These are phyloP conservation scores for Koerneria pararmatus DNA, from an alignment of 2,888 invertebrate species.

Conservation along the genomic window DNA sequence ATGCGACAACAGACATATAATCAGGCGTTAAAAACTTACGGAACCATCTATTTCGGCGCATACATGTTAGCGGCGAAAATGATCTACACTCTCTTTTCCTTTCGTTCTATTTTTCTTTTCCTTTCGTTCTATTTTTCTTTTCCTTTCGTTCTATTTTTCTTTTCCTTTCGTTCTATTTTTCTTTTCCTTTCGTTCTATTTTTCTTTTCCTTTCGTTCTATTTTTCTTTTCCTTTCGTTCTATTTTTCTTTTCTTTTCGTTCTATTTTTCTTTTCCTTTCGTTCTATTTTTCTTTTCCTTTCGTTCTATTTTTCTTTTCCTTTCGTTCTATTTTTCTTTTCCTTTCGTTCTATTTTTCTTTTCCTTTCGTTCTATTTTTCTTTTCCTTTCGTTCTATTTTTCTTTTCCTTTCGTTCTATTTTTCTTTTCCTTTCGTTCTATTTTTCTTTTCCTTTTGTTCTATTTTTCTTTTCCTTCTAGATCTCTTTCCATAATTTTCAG, in stretches of 20 bases:
- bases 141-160: not conserved
- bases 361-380: not conserved
- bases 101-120: not conserved
- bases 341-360: too few species aligned
- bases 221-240: not conserved
- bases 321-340: too few species aligned
- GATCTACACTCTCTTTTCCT: constrained; percentile 4
- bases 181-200: not conserved
- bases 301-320: not conserved
- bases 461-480: not conserved
- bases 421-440: not conserved
- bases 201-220: not conserved
- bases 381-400: not conserved
- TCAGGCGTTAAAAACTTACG: too few species aligned
- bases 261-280: not conserved
- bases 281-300: not conserved
- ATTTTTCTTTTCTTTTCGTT: not conserved
- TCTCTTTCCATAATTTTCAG: not conserved
- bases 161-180: not conserved
- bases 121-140: not conserved
- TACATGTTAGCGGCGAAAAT: too few species aligned
- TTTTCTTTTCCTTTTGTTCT: not conserved
- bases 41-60: too few species aligned
- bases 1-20: too few species aligned
- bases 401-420: not conserved